phyloP scores from a whole-genome alignment of 2,888 invertebrate species.

The Drosophila conformis region DNA sequence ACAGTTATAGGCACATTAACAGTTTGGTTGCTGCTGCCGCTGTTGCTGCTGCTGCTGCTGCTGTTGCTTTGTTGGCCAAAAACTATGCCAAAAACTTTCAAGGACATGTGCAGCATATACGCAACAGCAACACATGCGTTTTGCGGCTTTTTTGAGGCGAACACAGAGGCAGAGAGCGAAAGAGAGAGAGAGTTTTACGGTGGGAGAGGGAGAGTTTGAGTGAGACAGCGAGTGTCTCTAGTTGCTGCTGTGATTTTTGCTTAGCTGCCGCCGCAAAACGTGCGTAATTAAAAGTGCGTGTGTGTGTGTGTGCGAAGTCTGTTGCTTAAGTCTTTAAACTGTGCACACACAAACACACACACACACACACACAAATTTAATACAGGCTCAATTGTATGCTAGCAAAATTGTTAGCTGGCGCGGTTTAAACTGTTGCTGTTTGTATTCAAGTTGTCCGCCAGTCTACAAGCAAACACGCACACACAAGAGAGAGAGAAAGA shows the following conservation, averaged over 20 bases:
- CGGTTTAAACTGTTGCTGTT: conserved; percentile 64
- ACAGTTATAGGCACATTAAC: conserved; percentile 64
- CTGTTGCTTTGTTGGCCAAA: conserved; percentile 62
- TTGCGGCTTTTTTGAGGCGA: conserved; percentile 53
- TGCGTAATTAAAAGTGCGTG: conserved; percentile 77
- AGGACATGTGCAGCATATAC: conserved; percentile 81
- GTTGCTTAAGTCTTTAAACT: conserved; percentile 50
- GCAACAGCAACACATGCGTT: conserved; percentile 59
- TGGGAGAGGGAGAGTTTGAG: not conserved
- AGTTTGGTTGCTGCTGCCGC: conserved; percentile 34
- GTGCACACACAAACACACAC: conserved; percentile 35
- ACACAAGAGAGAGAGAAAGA: not conserved
- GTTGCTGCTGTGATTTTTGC: conserved; percentile 67
- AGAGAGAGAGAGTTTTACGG: not conserved
- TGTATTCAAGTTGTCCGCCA: conserved; percentile 6
- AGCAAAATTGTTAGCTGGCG: conserved; percentile 26
- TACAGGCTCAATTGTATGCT: conserved; percentile 31
- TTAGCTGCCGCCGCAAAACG: conserved; percentile 68
- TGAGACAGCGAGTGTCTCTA: conserved; percentile 1
- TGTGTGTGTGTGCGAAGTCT: conserved; percentile 34
- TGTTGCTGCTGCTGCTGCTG: conserved; percentile 21
- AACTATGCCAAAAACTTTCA: conserved; percentile 85
- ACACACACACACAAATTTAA: not conserved
- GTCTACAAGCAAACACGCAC: conserved; percentile 23
- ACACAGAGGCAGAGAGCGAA: conserved; percentile 31